These are phyloP conservation scores for Otolemur garnettii DNA, from an alignment of 2,113 vertebrate genomes.

Conservation along the genomic window DNA sequence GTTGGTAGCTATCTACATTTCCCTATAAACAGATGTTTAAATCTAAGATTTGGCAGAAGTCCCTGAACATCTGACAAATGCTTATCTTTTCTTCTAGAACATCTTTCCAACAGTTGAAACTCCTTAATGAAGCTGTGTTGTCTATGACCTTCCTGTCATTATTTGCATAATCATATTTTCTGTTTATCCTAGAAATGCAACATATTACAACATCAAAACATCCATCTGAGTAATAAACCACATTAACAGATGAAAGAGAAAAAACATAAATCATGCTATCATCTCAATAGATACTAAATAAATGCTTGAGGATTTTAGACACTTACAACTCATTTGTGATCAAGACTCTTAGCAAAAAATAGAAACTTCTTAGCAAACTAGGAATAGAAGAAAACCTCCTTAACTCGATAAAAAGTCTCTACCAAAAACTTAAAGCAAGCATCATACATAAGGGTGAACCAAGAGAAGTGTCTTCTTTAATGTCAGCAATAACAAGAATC, in stretches of 20 bases:
- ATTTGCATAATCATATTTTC: constrained; percentile 32
- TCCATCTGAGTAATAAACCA: not conserved
- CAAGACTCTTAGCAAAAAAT: not conserved
- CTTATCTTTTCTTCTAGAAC: constrained; percentile 55
- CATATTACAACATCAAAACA: not conserved
- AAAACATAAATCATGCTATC: not conserved
- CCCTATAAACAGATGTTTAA: constrained; percentile 35
- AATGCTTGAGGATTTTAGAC: not conserved
- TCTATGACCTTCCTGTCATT: not conserved
- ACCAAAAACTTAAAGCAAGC: not conserved
- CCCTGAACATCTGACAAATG: constrained; percentile 13
- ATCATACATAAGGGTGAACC: not conserved
- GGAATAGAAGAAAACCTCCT: not conserved
- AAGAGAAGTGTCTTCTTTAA: not conserved
- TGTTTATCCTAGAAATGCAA: not conserved
- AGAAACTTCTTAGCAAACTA: not conserved
- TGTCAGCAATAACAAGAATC: not conserved
- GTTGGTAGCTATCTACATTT: not conserved
- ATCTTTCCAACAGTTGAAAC: constrained; percentile 30
- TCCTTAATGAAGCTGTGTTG: not conserved
- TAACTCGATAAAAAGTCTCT: not conserved
- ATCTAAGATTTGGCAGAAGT: constrained; percentile 54
- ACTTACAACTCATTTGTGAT: not conserved
- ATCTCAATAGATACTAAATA: not conserved
- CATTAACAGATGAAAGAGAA: not conserved